phyloP scores from a whole-genome alignment of 2,888 invertebrate species.

The Corbicula japonica region DNA sequence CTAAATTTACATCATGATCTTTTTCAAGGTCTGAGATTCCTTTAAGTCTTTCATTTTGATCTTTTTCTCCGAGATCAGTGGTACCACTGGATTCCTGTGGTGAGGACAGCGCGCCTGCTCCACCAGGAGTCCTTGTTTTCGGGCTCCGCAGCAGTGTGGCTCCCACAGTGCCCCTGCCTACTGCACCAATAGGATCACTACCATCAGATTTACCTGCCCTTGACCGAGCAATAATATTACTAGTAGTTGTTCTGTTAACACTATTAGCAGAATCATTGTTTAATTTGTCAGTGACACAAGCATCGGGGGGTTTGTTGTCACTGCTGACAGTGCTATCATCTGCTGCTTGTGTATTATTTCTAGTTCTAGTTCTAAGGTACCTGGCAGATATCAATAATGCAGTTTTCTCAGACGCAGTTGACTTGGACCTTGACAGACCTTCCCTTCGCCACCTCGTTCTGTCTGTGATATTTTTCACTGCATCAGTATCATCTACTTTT shows the following conservation, averaged over 20 bases:
- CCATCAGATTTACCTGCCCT: slow-evolving; percentile 3
- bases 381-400: slow-evolving; percentile 56
- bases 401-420: slow-evolving; percentile 51
- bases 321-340: too few species aligned
- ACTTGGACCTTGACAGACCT: slow-evolving; percentile 38
- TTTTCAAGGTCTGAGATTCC: slow-evolving; percentile 60
- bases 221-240: too few species aligned
- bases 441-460: slow-evolving; percentile 60
- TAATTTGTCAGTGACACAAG: background rate
- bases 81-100: too few species aligned
- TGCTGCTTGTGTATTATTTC: slow-evolving; percentile 11
- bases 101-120: too few species aligned
- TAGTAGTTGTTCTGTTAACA: too few species aligned
- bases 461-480: slow-evolving; percentile 18
- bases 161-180: slow-evolving; percentile 34
- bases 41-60: too few species aligned
- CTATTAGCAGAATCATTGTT: background rate
- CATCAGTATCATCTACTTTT: slow-evolving; percentile 12
- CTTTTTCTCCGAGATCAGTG: too few species aligned
- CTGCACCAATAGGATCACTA: too few species aligned
- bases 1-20: slow-evolving; percentile 54
- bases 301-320: slow-evolving; percentile 2
- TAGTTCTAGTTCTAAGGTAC: slow-evolving; percentile 41
- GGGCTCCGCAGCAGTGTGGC: slow-evolving; percentile 63
- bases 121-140: slow-evolving; percentile 50